These are phyloP conservation scores for Porites lutea DNA, from an alignment of 64 coral and sea anemone genomes.

Conservation along the genomic window DNA sequence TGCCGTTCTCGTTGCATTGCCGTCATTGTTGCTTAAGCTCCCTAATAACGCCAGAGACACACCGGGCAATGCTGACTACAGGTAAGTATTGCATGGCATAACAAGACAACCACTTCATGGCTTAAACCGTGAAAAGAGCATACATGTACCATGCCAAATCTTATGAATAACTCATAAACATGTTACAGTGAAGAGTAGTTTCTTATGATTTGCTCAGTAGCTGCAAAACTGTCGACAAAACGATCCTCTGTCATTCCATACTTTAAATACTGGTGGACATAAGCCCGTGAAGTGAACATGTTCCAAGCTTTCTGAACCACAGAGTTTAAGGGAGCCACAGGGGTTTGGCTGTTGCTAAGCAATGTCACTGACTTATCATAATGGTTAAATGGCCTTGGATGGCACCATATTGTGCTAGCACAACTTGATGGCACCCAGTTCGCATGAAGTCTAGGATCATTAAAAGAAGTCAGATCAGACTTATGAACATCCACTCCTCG, in stretches of 20 bases:
- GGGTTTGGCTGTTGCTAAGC: constrained; percentile 95
- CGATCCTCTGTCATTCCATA: constrained; percentile 96
- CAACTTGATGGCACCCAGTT: constrained; percentile 74
- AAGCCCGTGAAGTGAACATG: constrained; percentile 98
- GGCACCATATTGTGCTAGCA: constrained; percentile 64
- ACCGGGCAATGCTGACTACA: too few species aligned
- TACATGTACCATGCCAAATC: not conserved
- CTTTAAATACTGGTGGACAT: constrained; percentile 96
- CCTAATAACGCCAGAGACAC: too few species aligned
- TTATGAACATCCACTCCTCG: constrained; percentile 87
- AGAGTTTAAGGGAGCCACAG: constrained; percentile 83
- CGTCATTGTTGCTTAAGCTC: too few species aligned
- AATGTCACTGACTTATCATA: constrained; percentile 93
- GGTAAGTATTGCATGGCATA: too few species aligned
- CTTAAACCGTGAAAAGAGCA: not conserved
- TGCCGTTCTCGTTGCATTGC: too few species aligned
- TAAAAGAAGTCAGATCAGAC: constrained; percentile 77
- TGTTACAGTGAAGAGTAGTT: constrained; percentile 83
- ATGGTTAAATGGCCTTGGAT: constrained; percentile 90
- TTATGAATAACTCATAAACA: not conserved
- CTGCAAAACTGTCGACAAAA: constrained; percentile 98
- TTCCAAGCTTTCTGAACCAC: constrained; percentile 97
- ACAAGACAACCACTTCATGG: too few species aligned
- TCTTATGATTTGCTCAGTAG: constrained; percentile 92
- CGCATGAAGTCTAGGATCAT: constrained; percentile 80